phyloP scores from a whole-genome alignment of 23 tunicate genomes.

The Styela plicata region DNA sequence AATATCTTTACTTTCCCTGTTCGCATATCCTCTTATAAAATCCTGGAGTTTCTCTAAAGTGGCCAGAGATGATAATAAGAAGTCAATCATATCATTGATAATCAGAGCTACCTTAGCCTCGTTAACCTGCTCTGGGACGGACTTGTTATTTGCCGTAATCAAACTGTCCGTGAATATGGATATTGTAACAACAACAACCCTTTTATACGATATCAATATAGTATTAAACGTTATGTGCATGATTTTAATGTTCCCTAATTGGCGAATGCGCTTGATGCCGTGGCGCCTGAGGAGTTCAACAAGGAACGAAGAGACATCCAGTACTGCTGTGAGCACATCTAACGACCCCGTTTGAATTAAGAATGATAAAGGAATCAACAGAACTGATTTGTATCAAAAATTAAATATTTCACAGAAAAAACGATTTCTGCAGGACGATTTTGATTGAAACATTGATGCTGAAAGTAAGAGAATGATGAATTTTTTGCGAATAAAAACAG shows the following conservation, averaged over 20 bases:
- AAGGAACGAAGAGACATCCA: no score
- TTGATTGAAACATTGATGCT: no score
- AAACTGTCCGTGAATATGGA: neutral
- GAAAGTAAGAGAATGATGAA: no score
- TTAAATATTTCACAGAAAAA: no score
- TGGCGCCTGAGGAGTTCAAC: neutral
- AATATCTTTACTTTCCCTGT: neutral
- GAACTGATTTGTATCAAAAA: no score
- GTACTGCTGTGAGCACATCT: no score
- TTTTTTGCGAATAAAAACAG: no score
- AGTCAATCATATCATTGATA: constrained; percentile 2
- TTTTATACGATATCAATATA: constrained; percentile 5
- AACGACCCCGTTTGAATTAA: no score
- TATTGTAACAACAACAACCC: neutral
- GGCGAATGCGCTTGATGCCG: constrained; percentile 6
- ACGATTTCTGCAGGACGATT: no score
- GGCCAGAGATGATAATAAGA: neutral
- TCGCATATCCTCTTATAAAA: constrained; percentile 6
- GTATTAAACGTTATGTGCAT: neutral
- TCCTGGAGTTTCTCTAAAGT: no score
- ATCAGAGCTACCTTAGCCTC: neutral
- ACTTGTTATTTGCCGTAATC: neutral
- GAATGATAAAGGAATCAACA: no score
- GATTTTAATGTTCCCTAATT: constrained; percentile 7
- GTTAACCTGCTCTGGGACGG: neutral